Conservation (phyloP, 2,113 vertebrate species). For the Varanus salvator region DNA sequence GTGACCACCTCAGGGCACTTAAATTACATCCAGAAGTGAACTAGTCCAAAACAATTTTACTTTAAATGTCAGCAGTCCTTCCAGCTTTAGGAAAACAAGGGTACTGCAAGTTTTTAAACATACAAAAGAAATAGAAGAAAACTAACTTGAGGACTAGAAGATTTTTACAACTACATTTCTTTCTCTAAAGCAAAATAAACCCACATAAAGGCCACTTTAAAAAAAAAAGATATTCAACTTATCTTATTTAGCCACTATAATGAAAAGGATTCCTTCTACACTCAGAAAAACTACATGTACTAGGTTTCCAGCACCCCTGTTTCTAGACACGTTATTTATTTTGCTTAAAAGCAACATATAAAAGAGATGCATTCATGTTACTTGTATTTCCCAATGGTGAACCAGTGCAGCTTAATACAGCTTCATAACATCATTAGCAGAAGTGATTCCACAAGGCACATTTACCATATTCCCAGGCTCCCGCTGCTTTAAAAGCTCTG, state of each 20-base stretch:
- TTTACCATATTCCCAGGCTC: neutral
- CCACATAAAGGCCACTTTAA: neutral
- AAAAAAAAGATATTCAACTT: neutral
- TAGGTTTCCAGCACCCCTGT: conserved; percentile 19
- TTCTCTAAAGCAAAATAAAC: neutral
- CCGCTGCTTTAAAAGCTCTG: neutral
- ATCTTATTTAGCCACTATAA: neutral
- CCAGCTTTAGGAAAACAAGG: neutral
- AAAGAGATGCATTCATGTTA: no score
- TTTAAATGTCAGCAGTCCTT: neutral
- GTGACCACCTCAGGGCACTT: neutral
- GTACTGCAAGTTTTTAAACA: neutral
- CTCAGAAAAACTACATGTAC: no score
- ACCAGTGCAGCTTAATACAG: no score
- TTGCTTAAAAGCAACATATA: no score
- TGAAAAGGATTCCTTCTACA: neutral
- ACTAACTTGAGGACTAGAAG: conserved; percentile 3
- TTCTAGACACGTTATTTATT: neutral
- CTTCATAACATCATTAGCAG: neutral
- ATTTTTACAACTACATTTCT: conserved; percentile 24
- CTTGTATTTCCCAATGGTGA: neutral
- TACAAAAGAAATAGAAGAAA: conserved; percentile 28
- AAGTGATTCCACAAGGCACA: neutral
- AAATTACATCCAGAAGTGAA: conserved; percentile 30
- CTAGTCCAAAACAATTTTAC: conserved; percentile 1